phyloP scores from a whole-genome alignment of 2,888 invertebrate genomes.

The Andrena camellia region DNA sequence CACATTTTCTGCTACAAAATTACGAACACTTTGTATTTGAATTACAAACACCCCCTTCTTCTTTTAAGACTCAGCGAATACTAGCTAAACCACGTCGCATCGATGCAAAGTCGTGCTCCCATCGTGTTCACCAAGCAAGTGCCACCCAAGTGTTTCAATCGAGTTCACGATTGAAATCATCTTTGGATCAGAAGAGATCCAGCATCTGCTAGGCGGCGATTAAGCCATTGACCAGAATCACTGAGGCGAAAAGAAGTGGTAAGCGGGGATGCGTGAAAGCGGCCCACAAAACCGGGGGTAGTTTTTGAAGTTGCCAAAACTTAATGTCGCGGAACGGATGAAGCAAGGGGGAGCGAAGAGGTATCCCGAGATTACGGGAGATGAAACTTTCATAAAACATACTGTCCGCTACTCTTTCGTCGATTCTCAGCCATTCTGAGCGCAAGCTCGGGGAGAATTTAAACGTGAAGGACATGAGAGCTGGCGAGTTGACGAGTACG shows the following conservation, averaged over 20 bases:
- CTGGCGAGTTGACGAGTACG: constrained; percentile 60
- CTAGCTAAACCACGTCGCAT: not conserved
- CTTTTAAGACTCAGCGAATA: not conserved
- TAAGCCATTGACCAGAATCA: constrained; percentile 10
- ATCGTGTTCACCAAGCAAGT: not conserved
- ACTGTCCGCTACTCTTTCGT: constrained; percentile 64
- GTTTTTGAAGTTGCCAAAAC: constrained; percentile 2
- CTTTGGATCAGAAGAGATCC: not conserved
- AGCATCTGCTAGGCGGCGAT: not conserved
- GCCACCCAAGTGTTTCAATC: not conserved
- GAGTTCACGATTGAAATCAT: not conserved
- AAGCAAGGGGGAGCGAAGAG: constrained; percentile 31
- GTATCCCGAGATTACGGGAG: constrained; percentile 76
- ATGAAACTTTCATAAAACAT: constrained; percentile 81
- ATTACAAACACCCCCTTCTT: too few species aligned
- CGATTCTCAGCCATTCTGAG: constrained; percentile 61
- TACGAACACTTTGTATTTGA: too few species aligned
- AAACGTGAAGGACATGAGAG: constrained; percentile 57
- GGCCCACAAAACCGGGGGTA: not conserved
- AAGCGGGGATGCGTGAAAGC: not conserved
- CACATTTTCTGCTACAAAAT: too few species aligned
- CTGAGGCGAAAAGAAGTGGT: constrained; percentile 1
- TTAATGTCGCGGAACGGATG: not conserved
- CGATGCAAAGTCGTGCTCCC: not conserved
- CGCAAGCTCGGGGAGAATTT: constrained; percentile 65